phyloP scores from a whole-genome alignment of 2,888 invertebrate species.

The Drosophila anomelani region DNA sequence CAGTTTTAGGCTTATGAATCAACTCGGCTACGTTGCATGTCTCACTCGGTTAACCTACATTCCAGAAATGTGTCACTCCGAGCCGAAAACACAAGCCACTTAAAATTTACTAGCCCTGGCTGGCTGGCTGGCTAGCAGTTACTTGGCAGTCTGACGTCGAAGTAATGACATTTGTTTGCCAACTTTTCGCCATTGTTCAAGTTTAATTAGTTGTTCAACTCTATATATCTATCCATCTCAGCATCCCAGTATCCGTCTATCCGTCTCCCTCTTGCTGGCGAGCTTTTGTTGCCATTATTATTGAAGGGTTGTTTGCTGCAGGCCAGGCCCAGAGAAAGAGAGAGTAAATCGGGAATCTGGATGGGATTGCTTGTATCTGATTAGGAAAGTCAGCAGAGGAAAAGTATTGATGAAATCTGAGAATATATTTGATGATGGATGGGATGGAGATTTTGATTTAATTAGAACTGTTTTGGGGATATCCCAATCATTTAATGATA shows the following conservation, averaged over 20 bases:
- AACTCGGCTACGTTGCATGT: constrained; percentile 55
- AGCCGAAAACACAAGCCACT: constrained; percentile 43
- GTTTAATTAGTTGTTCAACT: constrained; percentile 75
- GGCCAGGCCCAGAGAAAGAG: constrained; percentile 31
- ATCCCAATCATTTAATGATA: no score
- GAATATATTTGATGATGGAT: neutral
- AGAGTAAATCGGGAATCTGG: constrained; percentile 25
- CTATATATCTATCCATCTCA: constrained; percentile 28
- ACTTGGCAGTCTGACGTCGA: constrained; percentile 28
- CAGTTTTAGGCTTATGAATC: constrained; percentile 78
- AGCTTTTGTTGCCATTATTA: constrained; percentile 56
- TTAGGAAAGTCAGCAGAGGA: constrained; percentile 10
- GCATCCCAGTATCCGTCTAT: constrained; percentile 7
- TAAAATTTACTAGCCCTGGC: constrained; percentile 20
- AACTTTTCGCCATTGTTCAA: constrained; percentile 74
- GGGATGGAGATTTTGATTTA: neutral
- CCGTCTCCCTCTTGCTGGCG: constrained; percentile 29
- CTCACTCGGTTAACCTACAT: constrained; percentile 72
- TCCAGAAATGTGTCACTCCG: constrained; percentile 64
- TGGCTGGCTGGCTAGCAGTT: constrained; percentile 7
- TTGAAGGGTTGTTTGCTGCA: constrained; percentile 50
- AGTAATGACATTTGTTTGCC: constrained; percentile 72
- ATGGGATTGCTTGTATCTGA: constrained; percentile 9
- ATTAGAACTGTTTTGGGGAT: neutral
- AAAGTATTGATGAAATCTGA: neutral